Evolutionary conservation across 2,113 vertebrate genomes (phyloP).

Genomic region (Ursus arctos): DNA sequence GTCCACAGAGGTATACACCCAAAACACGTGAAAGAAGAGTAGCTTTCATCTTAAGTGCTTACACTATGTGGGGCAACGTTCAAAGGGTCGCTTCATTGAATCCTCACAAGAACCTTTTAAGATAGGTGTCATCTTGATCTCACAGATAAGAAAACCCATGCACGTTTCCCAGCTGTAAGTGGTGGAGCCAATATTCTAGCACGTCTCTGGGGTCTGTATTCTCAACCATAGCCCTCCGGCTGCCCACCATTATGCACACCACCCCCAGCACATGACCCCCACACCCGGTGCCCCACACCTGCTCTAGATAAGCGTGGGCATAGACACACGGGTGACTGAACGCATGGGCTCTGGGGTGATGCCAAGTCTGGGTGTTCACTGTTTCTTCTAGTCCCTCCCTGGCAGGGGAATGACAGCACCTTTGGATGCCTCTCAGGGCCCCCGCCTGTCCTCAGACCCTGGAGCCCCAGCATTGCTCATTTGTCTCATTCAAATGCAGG

Average conservation of each 20-base stretch:
- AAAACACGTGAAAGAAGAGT: not conserved
- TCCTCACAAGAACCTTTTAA: not conserved
- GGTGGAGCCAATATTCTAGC: not conserved
- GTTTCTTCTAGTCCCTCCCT: not conserved
- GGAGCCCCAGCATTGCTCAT: not conserved
- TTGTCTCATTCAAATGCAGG: conserved; percentile 57
- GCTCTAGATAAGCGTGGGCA: not conserved
- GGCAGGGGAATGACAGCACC: not conserved
- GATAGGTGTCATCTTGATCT: not conserved
- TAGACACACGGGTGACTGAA: not conserved
- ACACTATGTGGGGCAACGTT: not conserved
- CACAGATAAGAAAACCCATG: not conserved
- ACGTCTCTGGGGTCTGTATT: not conserved
- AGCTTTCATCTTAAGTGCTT: not conserved
- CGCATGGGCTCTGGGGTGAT: rapidly evolving
- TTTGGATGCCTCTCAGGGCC: not conserved
- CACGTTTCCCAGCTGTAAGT: rapidly evolving
- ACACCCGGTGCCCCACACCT: not conserved
- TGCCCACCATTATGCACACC: not conserved
- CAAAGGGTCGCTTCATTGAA: not conserved
- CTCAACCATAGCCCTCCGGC: not conserved
- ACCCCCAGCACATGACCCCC: not conserved
- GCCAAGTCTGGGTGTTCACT: rapidly evolving
- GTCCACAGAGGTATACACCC: rapidly evolving
- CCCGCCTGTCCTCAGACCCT: not conserved